Evolutionary conservation across 2,113 vertebrate species (phyloP).

Genomic region (Bos javanicus): DNA sequence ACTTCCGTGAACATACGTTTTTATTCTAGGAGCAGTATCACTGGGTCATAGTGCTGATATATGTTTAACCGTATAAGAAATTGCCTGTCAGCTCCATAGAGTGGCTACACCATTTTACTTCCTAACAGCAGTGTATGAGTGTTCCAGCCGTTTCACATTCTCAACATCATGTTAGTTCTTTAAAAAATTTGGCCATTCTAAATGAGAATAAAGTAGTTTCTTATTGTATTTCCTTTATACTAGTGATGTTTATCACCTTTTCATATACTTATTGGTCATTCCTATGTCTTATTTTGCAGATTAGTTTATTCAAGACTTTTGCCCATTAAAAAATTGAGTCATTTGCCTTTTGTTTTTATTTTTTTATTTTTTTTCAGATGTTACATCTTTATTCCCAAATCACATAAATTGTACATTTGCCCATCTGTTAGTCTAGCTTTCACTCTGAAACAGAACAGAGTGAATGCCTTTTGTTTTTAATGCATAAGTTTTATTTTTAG

Average conservation of each 20-base stretch:
- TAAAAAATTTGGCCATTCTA: background rate
- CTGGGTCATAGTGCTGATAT: background rate
- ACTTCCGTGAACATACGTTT: background rate
- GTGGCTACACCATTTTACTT: background rate
- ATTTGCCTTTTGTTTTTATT: background rate
- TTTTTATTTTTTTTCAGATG: background rate
- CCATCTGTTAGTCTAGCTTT: too few relatives aligned
- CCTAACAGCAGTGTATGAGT: background rate
- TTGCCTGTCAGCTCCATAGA: background rate
- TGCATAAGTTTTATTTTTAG: background rate
- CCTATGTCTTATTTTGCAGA: background rate
- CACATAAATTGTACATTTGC: too few relatives aligned
- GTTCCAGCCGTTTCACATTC: background rate
- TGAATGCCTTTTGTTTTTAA: background rate
- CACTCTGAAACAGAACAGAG: too few relatives aligned
- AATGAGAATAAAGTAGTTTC: background rate
- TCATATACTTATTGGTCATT: background rate
- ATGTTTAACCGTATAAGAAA: background rate
- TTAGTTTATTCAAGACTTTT: background rate
- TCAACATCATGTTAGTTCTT: background rate
- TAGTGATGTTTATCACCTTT: background rate
- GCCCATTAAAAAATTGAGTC: background rate
- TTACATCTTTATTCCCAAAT: too few relatives aligned
- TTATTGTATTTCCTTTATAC: background rate
- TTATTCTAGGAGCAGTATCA: background rate